Evolutionary conservation across 2,888 invertebrate species (phyloP), one percentile per base, ranked within the genome.

Genomic region (Phengaris arion): DNA sequence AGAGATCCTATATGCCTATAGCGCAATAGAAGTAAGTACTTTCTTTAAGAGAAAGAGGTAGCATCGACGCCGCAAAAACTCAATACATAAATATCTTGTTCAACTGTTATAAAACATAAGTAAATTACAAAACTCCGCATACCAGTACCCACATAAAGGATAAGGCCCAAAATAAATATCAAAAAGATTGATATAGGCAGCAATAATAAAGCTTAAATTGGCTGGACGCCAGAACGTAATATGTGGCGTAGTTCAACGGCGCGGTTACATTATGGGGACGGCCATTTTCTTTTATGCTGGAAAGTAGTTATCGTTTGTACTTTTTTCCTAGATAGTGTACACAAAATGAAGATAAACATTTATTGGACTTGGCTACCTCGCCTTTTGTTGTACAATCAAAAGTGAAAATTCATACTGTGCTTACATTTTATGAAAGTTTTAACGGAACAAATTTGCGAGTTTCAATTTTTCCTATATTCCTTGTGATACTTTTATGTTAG

Each of bases 141-240:
- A 72, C 72, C 48, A 70, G 70, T 51, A 15, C 15, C 70, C 64
- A 76, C 70, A 64, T 54, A 72, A 64, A 75, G 76, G 15, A 68
- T 68, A 75, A 77, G 75, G 75, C 77, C 74, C 45, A 64, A 74
- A 73, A 78, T 78, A 79, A 78, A 77, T 78, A 79, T 77, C 77
- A 46, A 64, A 77, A 78, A 77, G 77, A 78, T 78, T 79, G 77
- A 78, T 78, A 78, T 78, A 78, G 77, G 76, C 77, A 75, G 75
- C 81, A 80, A 81, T 81, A 81, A 81, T 81, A 79, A 79, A 79
- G 79, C 76, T 76, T 74, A 77, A 77, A 79, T 79, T 81, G 81
- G 80, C 79, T 68, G 77, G 74, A 74, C 76, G 79, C 80, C 80
- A 80, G 78, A 54, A 75, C 57, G 57, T 75, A 75, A 75, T 69